A percentile compares a stretch with the other conserved stretches of the same genome.
Evolutionary conservation across 1,140 invertebrate genomes (phyloP).

Genomic region (Melipona quadrifasciata): DNA sequence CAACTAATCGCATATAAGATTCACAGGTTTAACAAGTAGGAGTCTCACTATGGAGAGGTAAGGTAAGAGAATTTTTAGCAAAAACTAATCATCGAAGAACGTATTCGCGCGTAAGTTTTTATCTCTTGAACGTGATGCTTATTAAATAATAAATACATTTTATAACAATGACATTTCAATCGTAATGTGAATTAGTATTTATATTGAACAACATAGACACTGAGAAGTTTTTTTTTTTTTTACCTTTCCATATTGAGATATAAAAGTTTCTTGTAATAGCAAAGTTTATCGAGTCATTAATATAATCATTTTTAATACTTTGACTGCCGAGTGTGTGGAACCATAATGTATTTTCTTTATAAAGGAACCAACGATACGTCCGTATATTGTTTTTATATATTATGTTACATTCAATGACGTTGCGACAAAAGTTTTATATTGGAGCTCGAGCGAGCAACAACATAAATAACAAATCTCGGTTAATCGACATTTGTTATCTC

Average conservation of each 20-base stretch:
- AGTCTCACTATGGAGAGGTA: conserved; percentile 68
- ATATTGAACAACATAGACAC: conserved; percentile 54
- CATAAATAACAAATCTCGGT: conserved; percentile 29
- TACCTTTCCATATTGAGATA: conserved; percentile 67
- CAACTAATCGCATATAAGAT: conserved; percentile 64
- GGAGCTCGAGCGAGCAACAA: conserved; percentile 17
- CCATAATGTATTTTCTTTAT: conserved; percentile 34
- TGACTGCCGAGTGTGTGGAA: conserved; percentile 39
- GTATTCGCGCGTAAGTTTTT: conserved; percentile 10
- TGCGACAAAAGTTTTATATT: conserved; percentile 17
- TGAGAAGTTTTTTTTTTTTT: conserved; percentile 44
- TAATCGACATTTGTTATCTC: conserved; percentile 8
- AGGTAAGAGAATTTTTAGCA: conserved; percentile 46
- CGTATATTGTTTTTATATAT: conserved; percentile 38
- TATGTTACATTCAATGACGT: conserved; percentile 13
- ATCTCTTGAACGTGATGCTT: not conserved
- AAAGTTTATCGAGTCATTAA: conserved; percentile 56
- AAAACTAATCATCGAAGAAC: conserved; percentile 50
- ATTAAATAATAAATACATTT: conserved; percentile 23
- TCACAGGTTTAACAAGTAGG: conserved; percentile 60
- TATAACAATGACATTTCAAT: conserved; percentile 42
- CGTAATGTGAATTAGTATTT: conserved; percentile 47
- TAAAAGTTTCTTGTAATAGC: conserved; percentile 63
- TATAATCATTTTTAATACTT: conserved; percentile 61
- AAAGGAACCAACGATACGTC: conserved; percentile 48